These are phyloP conservation scores for Amblyopsis rosae DNA, from an alignment of 2,113 vertebrate genomes.

Conservation along the genomic window DNA sequence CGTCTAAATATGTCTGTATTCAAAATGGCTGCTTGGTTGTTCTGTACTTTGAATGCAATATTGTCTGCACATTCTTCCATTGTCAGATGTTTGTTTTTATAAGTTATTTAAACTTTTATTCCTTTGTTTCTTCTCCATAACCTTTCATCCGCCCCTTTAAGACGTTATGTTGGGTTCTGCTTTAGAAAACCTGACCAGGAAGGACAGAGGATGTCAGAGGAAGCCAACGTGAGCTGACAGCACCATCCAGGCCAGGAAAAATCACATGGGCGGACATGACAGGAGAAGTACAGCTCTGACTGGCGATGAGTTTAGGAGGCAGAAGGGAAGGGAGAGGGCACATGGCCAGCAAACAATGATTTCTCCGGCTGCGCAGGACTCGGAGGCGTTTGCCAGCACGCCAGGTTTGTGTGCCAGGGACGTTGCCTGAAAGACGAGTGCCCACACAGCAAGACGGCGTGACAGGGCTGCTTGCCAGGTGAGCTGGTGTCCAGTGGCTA, in stretches of 20 bases:
- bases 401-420: conserved; percentile 52
- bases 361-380: conserved; percentile 35
- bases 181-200: conserved; percentile 26
- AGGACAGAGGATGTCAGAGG: conserved; percentile 18
- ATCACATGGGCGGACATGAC: conserved; percentile 18
- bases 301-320: conserved; percentile 32
- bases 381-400: conserved; percentile 58
- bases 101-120: background rate
- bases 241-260: conserved; percentile 27
- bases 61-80: no score
- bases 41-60: no score
- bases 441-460: conserved; percentile 1
- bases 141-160: background rate
- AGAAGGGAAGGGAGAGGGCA: conserved; percentile 3
- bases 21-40: no score
- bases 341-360: conserved; percentile 14
- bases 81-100: no score
- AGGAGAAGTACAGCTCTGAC: background rate
- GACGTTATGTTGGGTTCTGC: conserved; percentile 43
- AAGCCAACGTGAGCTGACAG: conserved; percentile 5
- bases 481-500: background rate
- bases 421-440: conserved; percentile 59
- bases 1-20: no score
- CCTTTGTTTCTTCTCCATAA: background rate
- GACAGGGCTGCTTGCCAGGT: conserved; percentile 64